Evolutionary conservation across 1,140 invertebrate genomes (phyloP), one percentile per base, ranked within the genome.

Genomic region (Meloidogyne exigua): DNA sequence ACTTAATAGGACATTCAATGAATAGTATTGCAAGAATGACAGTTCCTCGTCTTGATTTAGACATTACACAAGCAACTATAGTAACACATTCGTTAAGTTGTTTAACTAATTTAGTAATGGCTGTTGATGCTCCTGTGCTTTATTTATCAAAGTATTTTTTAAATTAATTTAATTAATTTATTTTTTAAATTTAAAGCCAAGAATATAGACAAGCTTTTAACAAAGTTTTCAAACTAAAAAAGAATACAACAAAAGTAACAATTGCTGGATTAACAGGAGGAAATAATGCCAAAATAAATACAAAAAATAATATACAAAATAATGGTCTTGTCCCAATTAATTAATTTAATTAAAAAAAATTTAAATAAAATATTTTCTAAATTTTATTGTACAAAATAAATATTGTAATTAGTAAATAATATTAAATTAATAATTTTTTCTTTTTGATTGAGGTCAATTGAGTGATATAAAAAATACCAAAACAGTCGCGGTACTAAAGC

Each of bases 201-300:
- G 69, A 71, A 71, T 71, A 71, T 71, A 44, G 69, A 28, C 32
- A 71, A 71, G 69, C 69, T 11, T 71, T 44, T 71, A 32, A 71
- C 28, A 71, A 71, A 42, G 69, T 71, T 44, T 71, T 71, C 25
- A 71, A 71, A 21, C 13, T 68, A 12, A 23, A 42, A 57, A 57
- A n/a, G 13, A 44, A 44, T 15, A 2, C 42, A 44, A 57, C 49
- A 57, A 57, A 57, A 18, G 42, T 44, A 1, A 18, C 15, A n/a
- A n/a, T 39, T 9, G 36, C 18, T 7, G 49, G 18, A 7, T 18
- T 2, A 57, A 57, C 49, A 7, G 49, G 5, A 7, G 49, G 5
- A 57, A n/a, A n/a, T 57, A 57, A 4, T 57, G 49, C 5, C 5
- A 57, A 57, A 57, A 5, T n/a, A 4, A 57, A n/a, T 57, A n/a